Percentiles rank a stretch among this genome's conserved stretches.
Conservation (phyloP, 2,888 invertebrate species). For the Aporophyla lueneburgensis region DNA sequence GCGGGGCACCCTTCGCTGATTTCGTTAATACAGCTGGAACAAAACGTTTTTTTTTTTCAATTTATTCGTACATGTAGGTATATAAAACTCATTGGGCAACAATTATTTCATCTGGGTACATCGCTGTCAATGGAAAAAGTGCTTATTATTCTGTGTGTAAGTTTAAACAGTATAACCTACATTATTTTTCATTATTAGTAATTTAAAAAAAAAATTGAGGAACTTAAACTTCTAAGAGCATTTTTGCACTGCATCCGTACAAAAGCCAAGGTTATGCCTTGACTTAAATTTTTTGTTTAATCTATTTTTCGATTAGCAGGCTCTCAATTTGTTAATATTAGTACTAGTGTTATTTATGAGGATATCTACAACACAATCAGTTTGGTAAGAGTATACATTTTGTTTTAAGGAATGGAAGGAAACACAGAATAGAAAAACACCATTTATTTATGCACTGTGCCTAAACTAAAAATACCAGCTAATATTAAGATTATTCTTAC, state of each 20-base stretch:
- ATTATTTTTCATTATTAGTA: not conserved
- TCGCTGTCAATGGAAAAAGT: not conserved
- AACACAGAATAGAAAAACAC: not conserved
- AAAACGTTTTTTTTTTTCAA: not conserved
- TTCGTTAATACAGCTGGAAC: slow-evolving; percentile 20
- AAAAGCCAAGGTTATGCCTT: not conserved
- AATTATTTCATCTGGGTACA: not conserved
- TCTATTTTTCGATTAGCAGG: not conserved
- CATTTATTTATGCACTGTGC: not conserved
- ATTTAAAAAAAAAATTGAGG: not conserved
- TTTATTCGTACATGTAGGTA: not conserved
- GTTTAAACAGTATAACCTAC: not conserved
- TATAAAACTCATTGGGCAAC: not conserved
- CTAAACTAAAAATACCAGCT: not conserved
- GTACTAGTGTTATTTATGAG: not conserved
- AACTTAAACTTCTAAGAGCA: not conserved
- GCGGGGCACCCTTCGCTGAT: slow-evolving; percentile 14
- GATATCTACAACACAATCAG: not conserved
- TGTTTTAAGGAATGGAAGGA: not conserved
- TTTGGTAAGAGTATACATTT: not conserved
- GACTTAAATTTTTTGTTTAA: not conserved
- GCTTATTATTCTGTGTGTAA: not conserved
- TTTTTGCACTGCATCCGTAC: not conserved
- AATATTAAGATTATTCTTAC: no score
- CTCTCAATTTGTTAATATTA: not conserved